Conservation (phyloP, 1,140 invertebrate species). For the Pogonognathellus flavescens region DNA sequence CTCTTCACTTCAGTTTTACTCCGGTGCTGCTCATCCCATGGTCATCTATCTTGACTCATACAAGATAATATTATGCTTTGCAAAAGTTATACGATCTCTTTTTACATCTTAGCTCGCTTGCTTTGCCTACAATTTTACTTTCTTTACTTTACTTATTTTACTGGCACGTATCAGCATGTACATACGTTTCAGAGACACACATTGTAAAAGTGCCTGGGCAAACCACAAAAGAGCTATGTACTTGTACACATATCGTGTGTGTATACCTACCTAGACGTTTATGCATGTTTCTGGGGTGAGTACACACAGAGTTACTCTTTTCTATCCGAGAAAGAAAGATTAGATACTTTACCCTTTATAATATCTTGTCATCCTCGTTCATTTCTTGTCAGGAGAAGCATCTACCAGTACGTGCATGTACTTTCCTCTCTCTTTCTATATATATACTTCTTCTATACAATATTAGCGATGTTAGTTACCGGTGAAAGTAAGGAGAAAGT, state of each 20-base stretch:
- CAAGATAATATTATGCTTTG: conserved; percentile 45
- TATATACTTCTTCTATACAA: no score
- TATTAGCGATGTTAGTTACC: background rate
- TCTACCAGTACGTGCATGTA: background rate
- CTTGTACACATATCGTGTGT: background rate
- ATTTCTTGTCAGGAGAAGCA: conserved; percentile 7
- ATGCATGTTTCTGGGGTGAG: conserved; percentile 9
- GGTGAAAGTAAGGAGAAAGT: background rate
- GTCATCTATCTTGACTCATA: conserved; percentile 46
- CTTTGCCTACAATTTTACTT: conserved; percentile 32
- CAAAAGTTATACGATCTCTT: conserved; percentile 43
- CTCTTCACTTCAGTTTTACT: conserved; percentile 23
- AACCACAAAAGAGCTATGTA: conserved; percentile 34
- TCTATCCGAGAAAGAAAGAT: background rate
- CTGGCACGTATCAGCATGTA: no score
- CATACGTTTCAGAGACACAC: conserved; percentile 16
- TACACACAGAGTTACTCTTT: background rate
- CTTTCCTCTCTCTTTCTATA: background rate
- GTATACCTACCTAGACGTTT: no score
- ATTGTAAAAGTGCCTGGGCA: background rate
- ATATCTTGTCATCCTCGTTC: background rate
- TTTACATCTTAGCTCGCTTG: conserved; percentile 24
- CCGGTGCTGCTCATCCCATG: conserved; percentile 8
- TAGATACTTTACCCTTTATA: conserved; percentile 33
- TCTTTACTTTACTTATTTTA: conserved; percentile 37